Conservation (phyloP, 2,797 vertebrate genomes). For the Eupleurogrammus muticus region DNA sequence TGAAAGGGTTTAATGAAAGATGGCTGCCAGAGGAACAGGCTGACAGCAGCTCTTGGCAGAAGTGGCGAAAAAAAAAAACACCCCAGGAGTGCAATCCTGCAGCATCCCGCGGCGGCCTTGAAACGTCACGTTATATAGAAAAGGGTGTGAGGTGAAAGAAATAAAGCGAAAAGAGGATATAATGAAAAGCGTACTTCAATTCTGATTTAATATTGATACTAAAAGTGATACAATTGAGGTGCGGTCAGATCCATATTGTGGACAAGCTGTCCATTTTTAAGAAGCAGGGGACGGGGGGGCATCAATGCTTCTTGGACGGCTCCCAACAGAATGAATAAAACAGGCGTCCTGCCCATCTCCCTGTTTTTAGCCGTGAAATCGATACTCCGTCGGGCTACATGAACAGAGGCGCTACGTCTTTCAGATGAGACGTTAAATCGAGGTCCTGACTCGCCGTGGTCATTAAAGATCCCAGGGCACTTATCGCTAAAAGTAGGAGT, state of each 20-base stretch:
- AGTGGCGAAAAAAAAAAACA: conserved; percentile 36
- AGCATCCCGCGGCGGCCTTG: conserved; percentile 41
- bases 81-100: conserved; percentile 35
- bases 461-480: too few species aligned
- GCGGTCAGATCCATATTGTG: conserved; percentile 24
- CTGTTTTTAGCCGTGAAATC: conserved; percentile 71
- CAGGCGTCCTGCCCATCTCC: conserved; percentile 54
- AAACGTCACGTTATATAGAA: conserved; percentile 39
- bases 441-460: too few species aligned
- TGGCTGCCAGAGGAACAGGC: conserved; percentile 24
- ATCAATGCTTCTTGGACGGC: conserved; percentile 65
- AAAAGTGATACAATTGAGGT: conserved; percentile 15
- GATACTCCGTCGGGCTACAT: conserved; percentile 54
- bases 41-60: conserved; percentile 34
- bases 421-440: too few species aligned
- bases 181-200: conserved; percentile 25
- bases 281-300: conserved; percentile 40
- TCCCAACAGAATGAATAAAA: conserved; percentile 54
- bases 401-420: conserved; percentile 44
- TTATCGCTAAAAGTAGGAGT: too few species aligned
- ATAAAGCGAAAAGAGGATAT: conserved; percentile 33
- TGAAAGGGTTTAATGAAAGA: conserved; percentile 62
- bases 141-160: conserved; percentile 15
- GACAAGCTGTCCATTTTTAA: conserved; percentile 26
- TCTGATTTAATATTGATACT: conserved; percentile 6